Percentiles rank a stretch among this genome's conserved stretches.
phyloP scores from a whole-genome alignment of 1,140 invertebrate genomes.

The Zaprionus nigranus region DNA sequence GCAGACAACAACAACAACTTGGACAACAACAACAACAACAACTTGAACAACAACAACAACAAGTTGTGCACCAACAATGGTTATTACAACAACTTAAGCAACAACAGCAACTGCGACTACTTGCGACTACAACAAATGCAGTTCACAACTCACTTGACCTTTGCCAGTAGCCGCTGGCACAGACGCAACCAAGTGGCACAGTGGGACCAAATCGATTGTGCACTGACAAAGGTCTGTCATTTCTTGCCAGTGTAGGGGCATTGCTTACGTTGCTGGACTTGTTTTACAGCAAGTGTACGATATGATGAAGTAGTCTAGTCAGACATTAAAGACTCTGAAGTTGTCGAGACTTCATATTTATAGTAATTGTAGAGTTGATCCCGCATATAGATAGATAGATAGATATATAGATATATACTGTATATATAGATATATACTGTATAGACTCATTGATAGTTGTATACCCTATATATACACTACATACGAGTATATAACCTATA shows the following conservation, averaged over 20 bases:
- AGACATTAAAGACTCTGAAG: background rate
- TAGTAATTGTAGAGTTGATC: too few relatives aligned
- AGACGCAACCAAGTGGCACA: background rate
- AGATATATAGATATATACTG: too few relatives aligned
- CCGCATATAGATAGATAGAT: too few relatives aligned
- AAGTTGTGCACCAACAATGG: background rate
- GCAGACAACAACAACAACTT: conserved; percentile 12
- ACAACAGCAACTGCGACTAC: background rate
- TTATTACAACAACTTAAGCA: conserved; percentile 11
- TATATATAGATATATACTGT: too few relatives aligned
- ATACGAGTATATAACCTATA: too few relatives aligned
- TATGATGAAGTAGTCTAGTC: background rate
- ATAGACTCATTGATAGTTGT: too few relatives aligned
- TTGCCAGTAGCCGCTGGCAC: conserved; percentile 49
- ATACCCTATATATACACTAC: too few relatives aligned
- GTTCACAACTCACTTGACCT: conserved; percentile 64
- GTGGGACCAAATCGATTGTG: background rate
- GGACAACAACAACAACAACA: conserved; percentile 12
- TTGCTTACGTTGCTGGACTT: too few relatives aligned
- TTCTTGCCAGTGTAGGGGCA: too few relatives aligned
- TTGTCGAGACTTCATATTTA: too few relatives aligned
- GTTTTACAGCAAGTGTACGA: background rate
- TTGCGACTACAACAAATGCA: conserved; percentile 30
- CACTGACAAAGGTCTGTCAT: background rate
- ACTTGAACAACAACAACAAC: conserved; percentile 1